Evolutionary conservation across 2,797 vertebrate species (phyloP), one percentile per base, ranked within the genome.

Genomic region (Gallinago stenura): DNA sequence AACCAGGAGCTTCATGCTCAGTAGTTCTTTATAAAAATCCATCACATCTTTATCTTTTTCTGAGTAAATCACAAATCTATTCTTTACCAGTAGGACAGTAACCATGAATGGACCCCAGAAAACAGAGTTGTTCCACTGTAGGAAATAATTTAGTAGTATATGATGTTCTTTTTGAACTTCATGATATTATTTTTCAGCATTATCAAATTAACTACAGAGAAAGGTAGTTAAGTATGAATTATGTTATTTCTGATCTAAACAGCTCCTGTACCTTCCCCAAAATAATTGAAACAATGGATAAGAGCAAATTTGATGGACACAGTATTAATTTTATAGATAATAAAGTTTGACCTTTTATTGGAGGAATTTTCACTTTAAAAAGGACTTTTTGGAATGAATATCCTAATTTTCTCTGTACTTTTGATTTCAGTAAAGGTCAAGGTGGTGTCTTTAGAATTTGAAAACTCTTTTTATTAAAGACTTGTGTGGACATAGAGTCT

Each of bases 341-440:
- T 92, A 95, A 90, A 61, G 50, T 43, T 7, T 96, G 97, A 97
- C 97, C 95, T 97, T 97, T 97, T 75, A 37, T 66, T 26, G 69
- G 60, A 72, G 48, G 14, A 43, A 88, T 72, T 84, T 75, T 83
- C 39, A 57, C 35, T 92, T 81, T 85, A 26, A 70, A 94, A 83
- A 79, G 19, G 30, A 87, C 70, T 94, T 91, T 94, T 95, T 64
- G 35, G 82, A 95, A 97, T 64, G 45, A 93, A 89, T 77, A 61
- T 84, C 87, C 57, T 92, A 84, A 93, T 95, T 96, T 96, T 86
- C 91, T 88, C 95, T 82, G 41, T 56, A 39, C 41, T 68, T 88
- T 89, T 93, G 60, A 92, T 93, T 96, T 96, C 77, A 83, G 77
- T 81, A 97, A 98, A 98, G 93, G 94, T 97, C 97, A 96, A 71